Conservation (phyloP, 2,113 vertebrate genomes). For the Chionis minor region DNA sequence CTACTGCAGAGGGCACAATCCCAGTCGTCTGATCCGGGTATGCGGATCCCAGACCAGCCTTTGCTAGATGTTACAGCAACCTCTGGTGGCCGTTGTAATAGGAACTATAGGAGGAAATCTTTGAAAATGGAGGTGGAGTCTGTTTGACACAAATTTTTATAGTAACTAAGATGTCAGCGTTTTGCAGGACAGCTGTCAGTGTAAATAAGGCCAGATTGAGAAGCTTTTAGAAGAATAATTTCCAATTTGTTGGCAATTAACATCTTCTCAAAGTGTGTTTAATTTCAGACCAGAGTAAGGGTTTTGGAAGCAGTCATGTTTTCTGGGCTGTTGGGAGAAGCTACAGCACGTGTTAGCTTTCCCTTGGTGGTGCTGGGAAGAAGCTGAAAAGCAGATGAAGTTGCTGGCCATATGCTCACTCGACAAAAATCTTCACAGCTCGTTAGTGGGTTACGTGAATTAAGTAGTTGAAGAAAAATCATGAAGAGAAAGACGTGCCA, state of each 20-base stretch:
- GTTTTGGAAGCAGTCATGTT: background rate
- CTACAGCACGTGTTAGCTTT: background rate
- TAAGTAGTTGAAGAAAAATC: background rate
- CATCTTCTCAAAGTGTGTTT: background rate
- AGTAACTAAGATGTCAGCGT: constrained; percentile 1
- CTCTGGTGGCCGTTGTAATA: constrained; percentile 60
- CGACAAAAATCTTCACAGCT: background rate
- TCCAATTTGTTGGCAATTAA: background rate
- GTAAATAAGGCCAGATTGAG: background rate
- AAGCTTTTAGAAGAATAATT: background rate
- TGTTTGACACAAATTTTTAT: background rate
- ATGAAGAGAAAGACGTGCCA: background rate
- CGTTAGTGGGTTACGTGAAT: background rate
- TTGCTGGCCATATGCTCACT: background rate
- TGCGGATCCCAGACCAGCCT: background rate
- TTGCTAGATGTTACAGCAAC: constrained; percentile 51
- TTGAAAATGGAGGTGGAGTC: background rate
- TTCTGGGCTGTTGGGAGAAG: background rate
- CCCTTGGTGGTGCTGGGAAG: background rate
- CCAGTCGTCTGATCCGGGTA: background rate
- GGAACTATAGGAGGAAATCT: background rate
- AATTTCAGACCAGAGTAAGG: background rate
- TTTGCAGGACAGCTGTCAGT: constrained; percentile 15
- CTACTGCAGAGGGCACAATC: background rate
- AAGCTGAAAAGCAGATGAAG: background rate